Evolutionary conservation across 1,140 invertebrate species (phyloP).

Genomic region (Drosophila bocki): DNA sequence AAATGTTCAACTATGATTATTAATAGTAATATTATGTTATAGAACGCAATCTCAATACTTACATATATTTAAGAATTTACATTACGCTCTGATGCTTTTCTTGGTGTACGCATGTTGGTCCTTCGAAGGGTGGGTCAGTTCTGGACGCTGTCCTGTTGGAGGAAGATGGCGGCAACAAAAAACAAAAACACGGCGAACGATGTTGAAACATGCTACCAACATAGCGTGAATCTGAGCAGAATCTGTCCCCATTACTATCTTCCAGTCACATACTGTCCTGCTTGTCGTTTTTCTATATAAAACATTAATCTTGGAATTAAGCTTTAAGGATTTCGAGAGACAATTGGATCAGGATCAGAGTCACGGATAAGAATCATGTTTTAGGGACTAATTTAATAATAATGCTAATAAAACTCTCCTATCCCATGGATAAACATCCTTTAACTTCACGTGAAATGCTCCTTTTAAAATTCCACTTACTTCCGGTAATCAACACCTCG

Average conservation of each 20-base stretch:
- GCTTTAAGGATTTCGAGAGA: neutral
- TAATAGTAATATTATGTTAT: neutral
- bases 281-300: slow-evolving; percentile 13
- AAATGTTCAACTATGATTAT: neutral
- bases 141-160: slow-evolving; percentile 12
- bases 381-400: no score
- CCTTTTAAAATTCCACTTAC: slow-evolving; percentile 24
- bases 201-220: slow-evolving; percentile 46
- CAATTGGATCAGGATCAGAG: neutral
- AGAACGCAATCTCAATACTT: neutral
- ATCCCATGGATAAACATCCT: slow-evolving; percentile 5
- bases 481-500: slow-evolving; percentile 50
- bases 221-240: slow-evolving; percentile 41
- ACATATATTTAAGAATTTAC: neutral
- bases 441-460: slow-evolving; percentile 27
- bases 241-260: neutral
- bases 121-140: neutral
- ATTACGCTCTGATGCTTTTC: neutral
- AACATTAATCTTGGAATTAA: slow-evolving; percentile 1
- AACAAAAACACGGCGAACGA: slow-evolving; percentile 42
- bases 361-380: neutral
- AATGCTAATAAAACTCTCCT: neutral
- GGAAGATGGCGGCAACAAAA: neutral
- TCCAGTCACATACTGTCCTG: slow-evolving; percentile 10
- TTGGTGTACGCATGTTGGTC: neutral